Evolutionary conservation across 1,140 invertebrate species (phyloP), one percentile per base, ranked within the genome.

Genomic region (Rhyzopertha dominica): DNA sequence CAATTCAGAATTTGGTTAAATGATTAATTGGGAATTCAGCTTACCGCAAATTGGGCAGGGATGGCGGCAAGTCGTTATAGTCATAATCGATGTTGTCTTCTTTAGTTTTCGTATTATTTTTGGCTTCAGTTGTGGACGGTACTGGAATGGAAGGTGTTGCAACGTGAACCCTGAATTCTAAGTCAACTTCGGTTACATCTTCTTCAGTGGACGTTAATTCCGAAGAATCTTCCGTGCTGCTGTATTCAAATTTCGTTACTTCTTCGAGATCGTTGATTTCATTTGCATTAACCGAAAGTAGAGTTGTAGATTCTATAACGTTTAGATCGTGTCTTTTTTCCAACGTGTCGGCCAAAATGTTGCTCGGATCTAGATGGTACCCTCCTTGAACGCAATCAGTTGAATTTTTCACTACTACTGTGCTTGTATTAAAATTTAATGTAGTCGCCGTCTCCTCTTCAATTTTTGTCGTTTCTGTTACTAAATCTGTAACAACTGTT

Each of bases 31-130:
- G 23, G 37, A 53, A 22, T 39, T 20, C 12, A 16, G 59, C 62
- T 68, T 68, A 77, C 75, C 73, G 74, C 47, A 86, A 71, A 67
- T 86, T 86, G 8, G 83, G 83, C 37, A 87, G 64, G 0, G 83
- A 85, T 8, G 83, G 84, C 7, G 84, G 84, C 38, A 86, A 59
- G 4, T 81, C 67, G 38, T 66, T 76, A 54, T 84, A 84, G 57
- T 84, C 82, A 52, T 80, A 82, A 47, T 79, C 75, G 49, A 72
- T 71, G 49, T 76, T 74, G n/a, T 68, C 64, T 56, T 74, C 73
- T 50, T 74, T 75, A 25, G 59, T 61, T 43, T 68, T 66, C 17
- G 53, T 62, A 12, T 61, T 65, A 49, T 73, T 74, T 2, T 65
- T 50, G 10, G 64, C 65, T 28, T 64, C 58, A 24, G 69, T 53